phyloP scores from a whole-genome alignment of 2,888 invertebrate genomes.

The Coenonympha glycerion region DNA sequence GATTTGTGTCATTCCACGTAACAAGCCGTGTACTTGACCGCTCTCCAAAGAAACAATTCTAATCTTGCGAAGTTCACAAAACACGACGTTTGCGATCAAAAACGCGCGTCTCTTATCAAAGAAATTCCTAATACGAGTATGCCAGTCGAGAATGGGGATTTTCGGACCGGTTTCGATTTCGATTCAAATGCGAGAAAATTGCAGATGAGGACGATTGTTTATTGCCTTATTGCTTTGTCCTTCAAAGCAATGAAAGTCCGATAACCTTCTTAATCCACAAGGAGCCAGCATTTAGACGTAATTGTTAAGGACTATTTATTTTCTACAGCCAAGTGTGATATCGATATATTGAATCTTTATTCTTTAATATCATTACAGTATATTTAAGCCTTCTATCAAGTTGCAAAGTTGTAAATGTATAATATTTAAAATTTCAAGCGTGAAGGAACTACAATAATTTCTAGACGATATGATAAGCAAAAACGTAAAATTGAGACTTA shows the following conservation, averaged over 20 bases:
- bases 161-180: constrained; percentile 3
- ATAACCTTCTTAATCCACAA: constrained; percentile 13
- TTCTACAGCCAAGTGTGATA: background rate
- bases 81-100: background rate
- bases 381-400: too few species aligned
- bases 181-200: background rate
- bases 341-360: background rate
- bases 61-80: constrained; percentile 28
- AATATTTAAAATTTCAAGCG: background rate
- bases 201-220: constrained; percentile 1
- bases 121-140: background rate
- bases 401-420: too few species aligned
- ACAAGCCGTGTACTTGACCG: constrained; percentile 38
- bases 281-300: background rate
- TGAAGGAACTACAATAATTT: background rate
- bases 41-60: constrained; percentile 27
- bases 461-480: background rate
- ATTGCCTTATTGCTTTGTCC: constrained; percentile 10
- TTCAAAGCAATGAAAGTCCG: constrained; percentile 18
- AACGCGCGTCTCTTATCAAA: background rate
- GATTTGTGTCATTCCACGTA: constrained; percentile 53
- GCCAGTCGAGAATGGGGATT: background rate
- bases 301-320: background rate
- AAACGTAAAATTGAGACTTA: background rate
- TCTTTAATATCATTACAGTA: background rate